Evolutionary conservation across 2,888 invertebrate genomes (phyloP).

Genomic region (Drosophila greeni): DNA sequence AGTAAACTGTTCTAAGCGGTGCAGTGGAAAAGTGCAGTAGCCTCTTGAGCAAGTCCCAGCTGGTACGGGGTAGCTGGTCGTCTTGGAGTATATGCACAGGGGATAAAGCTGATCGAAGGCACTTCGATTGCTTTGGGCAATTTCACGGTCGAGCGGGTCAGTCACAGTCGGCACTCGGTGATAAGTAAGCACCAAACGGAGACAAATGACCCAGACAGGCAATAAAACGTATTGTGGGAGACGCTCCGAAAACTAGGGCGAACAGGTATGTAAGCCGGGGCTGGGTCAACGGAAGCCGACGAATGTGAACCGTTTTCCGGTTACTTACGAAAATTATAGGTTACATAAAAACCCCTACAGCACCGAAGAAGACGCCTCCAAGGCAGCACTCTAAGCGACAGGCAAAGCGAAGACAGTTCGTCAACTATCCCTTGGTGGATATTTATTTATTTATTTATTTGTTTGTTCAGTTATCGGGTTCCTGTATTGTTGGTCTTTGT

Average conservation of each 20-base stretch:
- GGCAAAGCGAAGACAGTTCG: constrained; percentile 41
- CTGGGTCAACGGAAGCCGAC: constrained; percentile 39
- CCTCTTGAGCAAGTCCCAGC: not conserved
- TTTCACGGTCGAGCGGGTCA: constrained; percentile 41
- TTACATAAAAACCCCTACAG: constrained; percentile 47
- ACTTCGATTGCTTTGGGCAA: constrained; percentile 17
- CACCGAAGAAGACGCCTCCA: constrained; percentile 24
- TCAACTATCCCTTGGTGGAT: constrained; percentile 45
- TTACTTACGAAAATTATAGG: constrained; percentile 67
- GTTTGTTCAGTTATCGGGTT: constrained; percentile 43
- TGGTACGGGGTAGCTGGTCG: not conserved
- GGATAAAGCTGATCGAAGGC: constrained; percentile 3
- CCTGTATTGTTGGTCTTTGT: constrained; percentile 40
- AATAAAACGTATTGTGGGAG: constrained; percentile 28
- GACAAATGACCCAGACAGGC: constrained; percentile 46
- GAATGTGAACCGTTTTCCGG: constrained; percentile 64
- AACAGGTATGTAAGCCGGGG: constrained; percentile 32
- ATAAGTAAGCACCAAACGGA: constrained; percentile 27
- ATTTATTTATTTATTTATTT: constrained; percentile 59
- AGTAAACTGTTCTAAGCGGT: constrained; percentile 18
- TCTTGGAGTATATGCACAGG: not conserved
- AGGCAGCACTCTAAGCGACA: constrained; percentile 8
- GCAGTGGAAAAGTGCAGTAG: constrained; percentile 19
- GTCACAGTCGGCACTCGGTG: constrained; percentile 19
- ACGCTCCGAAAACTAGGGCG: constrained; percentile 9